phyloP scores from a whole-genome alignment of 1,140 invertebrate genomes.

The Schlechtendalia chinensis region DNA sequence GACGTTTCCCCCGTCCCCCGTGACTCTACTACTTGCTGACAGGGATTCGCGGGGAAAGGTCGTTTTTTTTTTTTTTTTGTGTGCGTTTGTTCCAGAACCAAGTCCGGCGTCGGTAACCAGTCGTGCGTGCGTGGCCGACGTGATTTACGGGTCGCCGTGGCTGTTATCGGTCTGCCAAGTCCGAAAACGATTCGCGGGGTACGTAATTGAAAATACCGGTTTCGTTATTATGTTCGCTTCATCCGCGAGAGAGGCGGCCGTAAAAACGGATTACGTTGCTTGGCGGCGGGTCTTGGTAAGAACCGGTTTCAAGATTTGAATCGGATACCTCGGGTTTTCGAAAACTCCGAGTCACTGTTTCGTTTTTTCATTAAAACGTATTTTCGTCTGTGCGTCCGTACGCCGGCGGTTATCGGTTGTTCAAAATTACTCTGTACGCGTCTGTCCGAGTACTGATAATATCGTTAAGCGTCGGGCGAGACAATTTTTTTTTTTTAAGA shows the following conservation, averaged over 20 bases:
- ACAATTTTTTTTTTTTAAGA: constrained; percentile 23
- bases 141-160: constrained; percentile 23
- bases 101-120: neutral
- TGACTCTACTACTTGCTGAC: too few species aligned
- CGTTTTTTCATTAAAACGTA: constrained; percentile 8
- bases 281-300: neutral
- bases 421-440: neutral
- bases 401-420: neutral
- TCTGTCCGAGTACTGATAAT: neutral
- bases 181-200: constrained; percentile 30
- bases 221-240: constrained; percentile 12
- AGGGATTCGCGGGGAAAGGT: constrained; percentile 7
- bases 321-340: constrained; percentile 31
- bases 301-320: constrained; percentile 28
- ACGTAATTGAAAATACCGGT: constrained; percentile 39
- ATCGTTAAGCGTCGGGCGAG: neutral
- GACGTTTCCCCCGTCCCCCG: too few species aligned
- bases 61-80: neutral
- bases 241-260: neutral
- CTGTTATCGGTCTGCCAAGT: constrained; percentile 36
- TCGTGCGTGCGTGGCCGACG: neutral
- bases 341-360: constrained; percentile 31
- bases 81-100: too few species aligned
- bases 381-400: neutral
- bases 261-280: constrained; percentile 13